Evolutionary conservation across 2,113 vertebrate species (phyloP), one percentile per base, ranked within the genome.

Genomic region (Helogale parvula): DNA sequence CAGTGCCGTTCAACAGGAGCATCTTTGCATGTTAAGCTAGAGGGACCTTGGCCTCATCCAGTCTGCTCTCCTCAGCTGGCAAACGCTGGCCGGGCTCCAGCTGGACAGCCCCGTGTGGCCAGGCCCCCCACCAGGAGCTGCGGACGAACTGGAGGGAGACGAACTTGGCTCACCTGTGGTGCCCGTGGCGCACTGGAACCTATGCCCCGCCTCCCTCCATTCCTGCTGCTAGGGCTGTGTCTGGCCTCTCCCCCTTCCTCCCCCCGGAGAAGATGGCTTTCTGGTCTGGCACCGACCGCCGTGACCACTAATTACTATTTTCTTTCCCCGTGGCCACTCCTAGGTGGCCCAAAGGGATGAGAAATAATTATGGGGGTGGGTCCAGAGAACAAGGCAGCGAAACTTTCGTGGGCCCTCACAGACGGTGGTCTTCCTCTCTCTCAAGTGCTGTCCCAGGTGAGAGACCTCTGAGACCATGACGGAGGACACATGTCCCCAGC

Each of bases 341-440:
- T 93, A 96, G 94, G 68, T 98, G 97, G 96, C 96, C 96, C 77
- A 57, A 93, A 80, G 91, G 90, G 80, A 79, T 98, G 97, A 88
- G 79, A 97, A 92, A 97, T 96, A 83, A 88, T 50, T 76, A 63
- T 38, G 41, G 83, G 74, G 77, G 23, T 97, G 47, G 47, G 47
- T 69, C 38, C 10, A 72, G 50, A 47, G 88, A 89, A 76, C 0
- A 47, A 69, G 83, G 38, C 69, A 57, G 69, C 65, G 21, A 97
- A 92, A 90, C 21, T 54, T 93, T 97, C 84, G 77, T 91, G 96
- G 69, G n/a, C 52, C 90, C 89, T 94, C 92, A 38, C 96, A 93
- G 81, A 98, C 91, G 82, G 25, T 1, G 66, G 25, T 91, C 90
- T 94, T 98, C 97, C 2, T 96, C 88, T 93, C 83, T 71, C 57